A percentile compares a stretch with the other conserved stretches of the same genome.
These are phyloP conservation scores for Rhinichthys osculus DNA, from an alignment of 2,797 vertebrate genomes.

Conservation along the genomic window DNA sequence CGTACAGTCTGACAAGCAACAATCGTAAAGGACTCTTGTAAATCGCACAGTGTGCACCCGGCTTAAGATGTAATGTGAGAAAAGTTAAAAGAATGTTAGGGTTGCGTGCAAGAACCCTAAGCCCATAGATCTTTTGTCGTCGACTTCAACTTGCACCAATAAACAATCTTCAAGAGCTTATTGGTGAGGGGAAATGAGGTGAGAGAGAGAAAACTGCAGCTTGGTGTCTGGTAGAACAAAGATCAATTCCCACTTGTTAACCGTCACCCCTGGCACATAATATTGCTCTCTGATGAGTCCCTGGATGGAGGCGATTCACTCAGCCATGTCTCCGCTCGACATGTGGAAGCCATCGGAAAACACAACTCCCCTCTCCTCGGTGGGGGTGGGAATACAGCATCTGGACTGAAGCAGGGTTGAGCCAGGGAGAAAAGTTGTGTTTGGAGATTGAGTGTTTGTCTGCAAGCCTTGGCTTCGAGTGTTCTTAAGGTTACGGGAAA, in stretches of 20 bases:
- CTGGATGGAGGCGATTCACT: constrained; percentile 28
- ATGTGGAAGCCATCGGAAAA: constrained; percentile 55
- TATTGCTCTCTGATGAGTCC: constrained; percentile 23
- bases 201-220: constrained; percentile 12
- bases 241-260: constrained; percentile 39
- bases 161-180: constrained; percentile 31
- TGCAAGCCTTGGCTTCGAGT: background rate
- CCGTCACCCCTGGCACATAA: constrained; percentile 45
- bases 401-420: constrained; percentile 29
- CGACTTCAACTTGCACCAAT: background rate
- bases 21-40: too few species aligned
- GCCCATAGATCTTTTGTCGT: constrained; percentile 1
- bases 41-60: too few species aligned
- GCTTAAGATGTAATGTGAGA: background rate
- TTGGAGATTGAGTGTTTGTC: constrained; percentile 29
- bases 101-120: constrained; percentile 5
- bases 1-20: too few species aligned
- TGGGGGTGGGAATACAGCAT: constrained; percentile 42
- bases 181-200: constrained; percentile 29
- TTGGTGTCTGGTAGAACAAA: constrained; percentile 23
- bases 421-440: constrained; percentile 12
- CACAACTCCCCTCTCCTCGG: constrained; percentile 32
- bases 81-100: constrained; percentile 11
- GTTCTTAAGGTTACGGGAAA: constrained; percentile 27
- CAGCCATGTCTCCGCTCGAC: constrained; percentile 45